Evolutionary conservation across 2,888 invertebrate species (phyloP), one percentile per base, ranked within the genome.

Genomic region (Fragum fragum): DNA sequence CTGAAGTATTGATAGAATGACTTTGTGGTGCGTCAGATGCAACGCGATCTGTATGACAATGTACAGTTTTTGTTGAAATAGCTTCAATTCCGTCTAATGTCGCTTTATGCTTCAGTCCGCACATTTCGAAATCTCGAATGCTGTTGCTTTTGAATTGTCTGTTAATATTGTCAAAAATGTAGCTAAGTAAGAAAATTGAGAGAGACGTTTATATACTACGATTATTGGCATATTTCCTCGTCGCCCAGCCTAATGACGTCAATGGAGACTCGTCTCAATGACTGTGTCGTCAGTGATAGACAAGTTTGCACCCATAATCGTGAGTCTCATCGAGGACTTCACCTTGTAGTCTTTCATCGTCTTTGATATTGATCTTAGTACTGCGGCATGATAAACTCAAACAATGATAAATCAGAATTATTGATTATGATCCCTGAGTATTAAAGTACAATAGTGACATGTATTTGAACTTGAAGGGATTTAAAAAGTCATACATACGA

Each of bases 231-330:
- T 2, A 23, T 18, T 21, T 66, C 66, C 66, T 23, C 21, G 5
- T 3, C 21, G 66, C 23, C 36, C 39, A 36, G 36, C 9, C 32
- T 3, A 23, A 16, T 66, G 66, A 66, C 66, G 66, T 66, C 66
- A 66, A 66, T 42, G 7, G 9, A 42, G 36, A 21, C 14, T 3
- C 21, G 32, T 66, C 39, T 66, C 66, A 66, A 26, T 66, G 39
- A 26, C 42, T 21, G 21, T 39, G 42, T 66, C 42, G 42, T 66
- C 66, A 66, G 0, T 32, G 39, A 66, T 23, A 16, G n/a, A 66
- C 42, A 42, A 42, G 66, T 39, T 23, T 42, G 66, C 42, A 66
- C 66, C 36, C 21, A 66, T 23, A 42, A 66, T 66, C 66, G 23
- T 42, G 66, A 66, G 26, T 16, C 1, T 23, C 21, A 66, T 66